These are phyloP conservation scores for Colletes latitarsis DNA, from an alignment of 1,140 invertebrate genomes.

Conservation along the genomic window DNA sequence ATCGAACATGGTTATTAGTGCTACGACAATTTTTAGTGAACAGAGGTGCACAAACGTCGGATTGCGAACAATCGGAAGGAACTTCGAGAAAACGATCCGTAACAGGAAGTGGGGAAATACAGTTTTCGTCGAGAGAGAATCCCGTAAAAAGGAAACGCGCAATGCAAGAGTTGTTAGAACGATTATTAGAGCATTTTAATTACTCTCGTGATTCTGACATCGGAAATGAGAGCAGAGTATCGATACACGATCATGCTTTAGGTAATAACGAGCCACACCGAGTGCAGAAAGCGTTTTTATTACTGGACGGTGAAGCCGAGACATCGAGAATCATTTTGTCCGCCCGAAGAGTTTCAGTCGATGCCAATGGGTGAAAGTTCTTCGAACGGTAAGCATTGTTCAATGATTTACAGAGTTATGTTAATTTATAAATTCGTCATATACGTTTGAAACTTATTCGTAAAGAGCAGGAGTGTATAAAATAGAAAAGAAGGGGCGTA, in stretches of 20 bases:
- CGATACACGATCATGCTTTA: constrained; percentile 16
- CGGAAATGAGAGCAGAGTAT: background rate
- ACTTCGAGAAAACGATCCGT: background rate
- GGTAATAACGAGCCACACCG: constrained; percentile 4
- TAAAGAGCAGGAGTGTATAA: no score
- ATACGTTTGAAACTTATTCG: no score
- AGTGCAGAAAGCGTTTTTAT: background rate
- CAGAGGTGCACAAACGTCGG: constrained; percentile 5
- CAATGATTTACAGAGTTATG: no score
- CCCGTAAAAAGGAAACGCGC: background rate
- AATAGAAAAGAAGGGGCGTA: background rate
- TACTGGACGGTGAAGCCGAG: constrained; percentile 10
- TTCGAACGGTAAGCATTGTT: background rate
- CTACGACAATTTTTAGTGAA: constrained; percentile 18
- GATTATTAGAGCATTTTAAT: constrained; percentile 27
- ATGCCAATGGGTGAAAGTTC: background rate
- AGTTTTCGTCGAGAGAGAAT: background rate
- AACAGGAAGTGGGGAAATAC: background rate
- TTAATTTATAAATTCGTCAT: no score
- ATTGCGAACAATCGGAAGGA: background rate
- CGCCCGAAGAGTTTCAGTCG: background rate
- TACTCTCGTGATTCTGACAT: background rate
- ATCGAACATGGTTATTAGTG: no score
- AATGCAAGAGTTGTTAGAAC: background rate
- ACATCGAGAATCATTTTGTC: constrained; percentile 10